Percentiles rank a stretch among this genome's conserved stretches.
phyloP scores from a whole-genome alignment of 2,113 vertebrate species.

The Phoxinus phoxinus region DNA sequence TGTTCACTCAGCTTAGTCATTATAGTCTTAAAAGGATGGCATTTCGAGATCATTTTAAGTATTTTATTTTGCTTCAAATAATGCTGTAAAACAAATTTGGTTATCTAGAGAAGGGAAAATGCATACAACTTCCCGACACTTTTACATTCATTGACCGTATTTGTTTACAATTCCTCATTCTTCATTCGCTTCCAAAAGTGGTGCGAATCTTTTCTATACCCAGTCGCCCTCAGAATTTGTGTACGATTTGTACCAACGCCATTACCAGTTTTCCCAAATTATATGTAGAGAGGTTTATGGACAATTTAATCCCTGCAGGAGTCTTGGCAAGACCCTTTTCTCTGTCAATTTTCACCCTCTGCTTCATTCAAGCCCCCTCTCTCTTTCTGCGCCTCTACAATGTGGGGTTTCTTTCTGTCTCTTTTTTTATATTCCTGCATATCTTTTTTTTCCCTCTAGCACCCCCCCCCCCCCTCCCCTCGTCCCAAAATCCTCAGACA shows the following conservation, averaged over 20 bases:
- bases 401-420: constrained; percentile 67
- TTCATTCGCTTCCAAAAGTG: constrained; percentile 66
- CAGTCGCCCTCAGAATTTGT: constrained; percentile 67
- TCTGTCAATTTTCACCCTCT: constrained; percentile 65
- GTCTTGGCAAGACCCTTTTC: constrained; percentile 72
- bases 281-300: constrained; percentile 81
- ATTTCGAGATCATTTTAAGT: constrained; percentile 6
- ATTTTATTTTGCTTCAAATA: constrained; percentile 2
- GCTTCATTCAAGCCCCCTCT: constrained; percentile 71
- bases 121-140: not conserved
- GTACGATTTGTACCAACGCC: constrained; percentile 69
- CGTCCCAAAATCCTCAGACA: constrained; percentile 71
- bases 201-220: constrained; percentile 64
- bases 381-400: constrained; percentile 70
- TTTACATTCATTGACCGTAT: not conserved
- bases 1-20: constrained; percentile 24
- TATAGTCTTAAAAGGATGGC: constrained; percentile 25
- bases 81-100: not conserved
- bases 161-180: constrained; percentile 22
- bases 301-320: constrained; percentile 86
- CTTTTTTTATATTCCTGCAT: constrained; percentile 72
- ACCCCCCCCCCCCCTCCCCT: constrained; percentile 49
- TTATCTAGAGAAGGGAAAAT: not conserved
- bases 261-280: constrained; percentile 80
- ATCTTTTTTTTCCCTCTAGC: constrained; percentile 76